These are phyloP conservation scores for Semnornis frantzii DNA, from an alignment of 2,113 vertebrate species.

Conservation along the genomic window DNA sequence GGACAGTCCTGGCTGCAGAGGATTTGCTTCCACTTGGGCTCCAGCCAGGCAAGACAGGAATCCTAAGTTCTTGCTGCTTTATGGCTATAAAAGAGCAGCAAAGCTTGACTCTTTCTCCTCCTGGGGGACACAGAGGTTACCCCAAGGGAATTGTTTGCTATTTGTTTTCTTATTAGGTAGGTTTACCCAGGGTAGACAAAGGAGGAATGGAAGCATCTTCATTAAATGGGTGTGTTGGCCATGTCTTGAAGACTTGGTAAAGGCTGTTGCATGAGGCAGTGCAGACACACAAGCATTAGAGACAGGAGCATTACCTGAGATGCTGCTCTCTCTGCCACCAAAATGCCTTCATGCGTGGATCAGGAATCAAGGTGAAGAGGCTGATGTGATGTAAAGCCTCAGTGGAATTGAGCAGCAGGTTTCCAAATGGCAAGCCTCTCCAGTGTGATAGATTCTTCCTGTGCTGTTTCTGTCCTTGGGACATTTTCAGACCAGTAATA, in stretches of 20 bases:
- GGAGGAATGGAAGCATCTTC: neutral
- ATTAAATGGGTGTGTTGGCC: neutral
- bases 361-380: neutral
- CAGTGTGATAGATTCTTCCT: neutral
- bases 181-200: neutral
- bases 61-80: neutral
- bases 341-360: neutral
- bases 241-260: neutral
- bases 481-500: neutral
- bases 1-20: slow-evolving; percentile 27
- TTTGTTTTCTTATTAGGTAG: neutral
- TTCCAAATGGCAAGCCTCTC: neutral
- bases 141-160: neutral
- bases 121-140: neutral
- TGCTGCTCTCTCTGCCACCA: neutral
- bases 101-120: neutral
- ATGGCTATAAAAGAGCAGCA: neutral
- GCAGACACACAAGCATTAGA: neutral
- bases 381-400: neutral
- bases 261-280: neutral
- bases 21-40: slow-evolving; percentile 50
- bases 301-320: neutral
- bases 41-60: slow-evolving; percentile 34
- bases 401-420: neutral
- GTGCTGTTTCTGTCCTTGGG: neutral